Conservation (phyloP, 2,113 vertebrate genomes). For the Thamnaconus septentrionalis region DNA sequence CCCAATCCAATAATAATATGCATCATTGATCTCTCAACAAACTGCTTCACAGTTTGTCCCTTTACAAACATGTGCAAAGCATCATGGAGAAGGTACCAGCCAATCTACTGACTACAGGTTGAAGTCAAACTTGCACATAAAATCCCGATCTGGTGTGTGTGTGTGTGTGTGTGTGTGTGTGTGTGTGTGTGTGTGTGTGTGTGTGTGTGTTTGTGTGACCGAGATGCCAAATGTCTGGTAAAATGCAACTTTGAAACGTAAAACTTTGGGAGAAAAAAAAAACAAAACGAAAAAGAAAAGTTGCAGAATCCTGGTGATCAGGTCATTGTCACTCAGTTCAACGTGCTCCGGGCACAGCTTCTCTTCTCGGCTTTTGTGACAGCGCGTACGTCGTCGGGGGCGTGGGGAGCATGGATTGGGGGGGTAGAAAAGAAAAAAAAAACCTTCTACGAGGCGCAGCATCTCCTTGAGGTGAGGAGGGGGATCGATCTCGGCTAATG, state of each 20-base stretch:
- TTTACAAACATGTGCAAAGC: too few relatives aligned
- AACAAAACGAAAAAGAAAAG: not conserved
- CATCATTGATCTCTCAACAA: not conserved
- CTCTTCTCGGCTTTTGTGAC: conserved; percentile 52
- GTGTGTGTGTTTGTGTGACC: too few relatives aligned
- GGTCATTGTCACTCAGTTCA: conserved; percentile 54
- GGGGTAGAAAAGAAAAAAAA: conserved; percentile 1
- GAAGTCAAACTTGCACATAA: too few relatives aligned
- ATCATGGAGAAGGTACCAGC: too few relatives aligned
- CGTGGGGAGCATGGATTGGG: too few relatives aligned
- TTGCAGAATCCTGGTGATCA: conserved; percentile 22
- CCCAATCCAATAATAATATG: not conserved
- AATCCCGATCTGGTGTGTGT: too few relatives aligned
- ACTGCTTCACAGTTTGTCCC: not conserved
- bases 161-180: too few relatives aligned
- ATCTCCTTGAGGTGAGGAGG: conserved; percentile 68
- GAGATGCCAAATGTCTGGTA: too few relatives aligned
- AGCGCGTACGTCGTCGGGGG: conserved; percentile 46
- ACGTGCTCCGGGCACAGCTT: conserved; percentile 36
- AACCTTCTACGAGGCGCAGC: conserved; percentile 49
- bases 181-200: too few relatives aligned
- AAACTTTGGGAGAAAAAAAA: not conserved
- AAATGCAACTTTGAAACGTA: too few relatives aligned
- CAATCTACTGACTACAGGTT: too few relatives aligned
- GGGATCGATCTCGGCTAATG: conserved; percentile 74